Conservation (phyloP, 1,140 invertebrate genomes). For the Drosophila hydei region DNA sequence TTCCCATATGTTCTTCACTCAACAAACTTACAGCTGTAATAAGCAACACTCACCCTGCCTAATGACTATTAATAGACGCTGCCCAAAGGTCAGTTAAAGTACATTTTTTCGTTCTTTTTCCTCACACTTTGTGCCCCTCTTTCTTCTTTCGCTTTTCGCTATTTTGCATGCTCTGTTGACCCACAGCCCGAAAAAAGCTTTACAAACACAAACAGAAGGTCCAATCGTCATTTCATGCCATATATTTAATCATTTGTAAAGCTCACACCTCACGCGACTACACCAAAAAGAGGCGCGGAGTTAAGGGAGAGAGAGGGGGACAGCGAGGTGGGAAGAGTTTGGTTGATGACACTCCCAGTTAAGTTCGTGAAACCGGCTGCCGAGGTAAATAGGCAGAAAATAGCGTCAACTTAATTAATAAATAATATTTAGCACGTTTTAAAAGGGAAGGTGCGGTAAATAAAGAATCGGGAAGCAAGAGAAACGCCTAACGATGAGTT, state of each 20-base stretch:
- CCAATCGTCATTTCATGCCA: constrained; percentile 25
- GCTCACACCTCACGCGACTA: constrained; percentile 60
- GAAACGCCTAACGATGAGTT: constrained; percentile 26
- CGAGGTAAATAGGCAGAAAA: constrained; percentile 67
- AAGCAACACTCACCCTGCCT: constrained; percentile 17
- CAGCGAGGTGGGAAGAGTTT: constrained; percentile 6
- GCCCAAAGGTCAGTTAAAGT: constrained; percentile 23
- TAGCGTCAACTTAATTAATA: constrained; percentile 80
- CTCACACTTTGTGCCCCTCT: background rate
- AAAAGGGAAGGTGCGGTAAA: constrained; percentile 18
- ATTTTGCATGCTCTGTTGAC: constrained; percentile 46
- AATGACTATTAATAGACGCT: constrained; percentile 37
- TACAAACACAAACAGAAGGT: constrained; percentile 30
- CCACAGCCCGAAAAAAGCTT: constrained; percentile 43
- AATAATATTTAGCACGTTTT: constrained; percentile 79
- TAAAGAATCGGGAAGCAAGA: constrained; percentile 13
- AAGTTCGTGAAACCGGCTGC: constrained; percentile 48
- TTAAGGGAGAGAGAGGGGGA: background rate
- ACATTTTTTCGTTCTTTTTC: constrained; percentile 4
- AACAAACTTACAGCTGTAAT: constrained; percentile 7
- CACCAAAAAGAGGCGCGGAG: constrained; percentile 10
- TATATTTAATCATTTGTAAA: constrained; percentile 53
- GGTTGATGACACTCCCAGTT: constrained; percentile 59
- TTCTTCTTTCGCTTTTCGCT: background rate
- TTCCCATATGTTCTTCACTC: background rate